These are phyloP conservation scores for Pygoscelis antarcticus DNA, from an alignment of 2,113 vertebrate species.

Conservation along the genomic window DNA sequence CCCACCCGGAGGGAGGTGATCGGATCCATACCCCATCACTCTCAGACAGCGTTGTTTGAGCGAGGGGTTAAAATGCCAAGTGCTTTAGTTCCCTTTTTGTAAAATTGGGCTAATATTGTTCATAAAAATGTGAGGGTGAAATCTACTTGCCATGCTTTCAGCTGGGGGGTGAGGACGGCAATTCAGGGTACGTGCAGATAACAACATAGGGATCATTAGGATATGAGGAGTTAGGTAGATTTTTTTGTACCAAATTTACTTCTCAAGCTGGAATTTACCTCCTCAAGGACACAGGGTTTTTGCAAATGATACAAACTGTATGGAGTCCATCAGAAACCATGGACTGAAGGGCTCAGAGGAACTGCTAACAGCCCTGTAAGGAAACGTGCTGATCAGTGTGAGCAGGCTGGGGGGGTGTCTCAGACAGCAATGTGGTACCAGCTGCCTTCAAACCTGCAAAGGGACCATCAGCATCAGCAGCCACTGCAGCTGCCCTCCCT, in stretches of 20 bases:
- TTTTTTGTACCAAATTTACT: background rate
- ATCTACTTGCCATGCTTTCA: background rate
- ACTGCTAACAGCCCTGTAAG: background rate
- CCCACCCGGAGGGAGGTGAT: rapidly evolving
- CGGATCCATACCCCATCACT: rapidly evolving
- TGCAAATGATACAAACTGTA: too few species aligned
- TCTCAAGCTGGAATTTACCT: background rate
- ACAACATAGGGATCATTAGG: rapidly evolving
- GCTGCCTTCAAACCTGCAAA: background rate
- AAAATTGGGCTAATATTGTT: background rate
- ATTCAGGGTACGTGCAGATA: background rate
- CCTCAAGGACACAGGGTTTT: background rate
- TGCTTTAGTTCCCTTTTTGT: background rate
- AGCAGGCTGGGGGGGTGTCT: rapidly evolving
- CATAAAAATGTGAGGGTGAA: background rate
- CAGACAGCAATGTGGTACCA: background rate
- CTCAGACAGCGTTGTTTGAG: rapidly evolving
- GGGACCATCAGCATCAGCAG: background rate
- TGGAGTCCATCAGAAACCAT: background rate
- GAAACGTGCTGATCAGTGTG: rapidly evolving
- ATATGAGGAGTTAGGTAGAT: background rate
- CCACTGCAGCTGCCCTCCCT: background rate
- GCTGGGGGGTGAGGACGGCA: background rate
- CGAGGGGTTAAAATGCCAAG: background rate
- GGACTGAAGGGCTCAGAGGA: background rate